These are phyloP conservation scores for Brachionus calyciflorus DNA, from an alignment of 1,140 invertebrate species.

Conservation along the genomic window DNA sequence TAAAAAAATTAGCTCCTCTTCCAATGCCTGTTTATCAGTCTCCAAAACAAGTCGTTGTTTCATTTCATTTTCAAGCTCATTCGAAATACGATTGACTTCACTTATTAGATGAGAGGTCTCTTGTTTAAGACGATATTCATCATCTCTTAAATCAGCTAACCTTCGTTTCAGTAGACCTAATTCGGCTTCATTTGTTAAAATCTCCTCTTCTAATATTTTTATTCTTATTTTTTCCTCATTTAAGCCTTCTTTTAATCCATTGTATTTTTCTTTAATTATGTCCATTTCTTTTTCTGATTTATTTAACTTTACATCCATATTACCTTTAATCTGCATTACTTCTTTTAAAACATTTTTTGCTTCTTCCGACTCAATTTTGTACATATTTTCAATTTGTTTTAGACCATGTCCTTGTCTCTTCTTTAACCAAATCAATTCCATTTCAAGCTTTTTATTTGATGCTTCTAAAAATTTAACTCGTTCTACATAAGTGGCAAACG, in stretches of 20 bases:
- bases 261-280: neutral
- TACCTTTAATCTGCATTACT: neutral
- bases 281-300: neutral
- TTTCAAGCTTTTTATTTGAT: constrained; percentile 62
- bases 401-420: constrained; percentile 53
- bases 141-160: constrained; percentile 13
- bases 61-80: constrained; percentile 32
- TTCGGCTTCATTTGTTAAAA: neutral
- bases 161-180: neutral
- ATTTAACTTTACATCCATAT: neutral
- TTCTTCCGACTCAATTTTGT: constrained; percentile 2
- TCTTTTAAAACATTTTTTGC: constrained; percentile 31
- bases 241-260: neutral
- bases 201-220: neutral
- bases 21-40: constrained; percentile 24
- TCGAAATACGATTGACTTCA: neutral
- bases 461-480: constrained; percentile 63
- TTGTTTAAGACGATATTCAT: neutral
- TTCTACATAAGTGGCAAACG: constrained; percentile 63
- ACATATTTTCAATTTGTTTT: constrained; percentile 24
- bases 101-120: neutral
- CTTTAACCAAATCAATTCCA: constrained; percentile 60
- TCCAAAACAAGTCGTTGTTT: neutral
- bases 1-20: constrained; percentile 33
- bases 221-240: neutral